phyloP scores from a whole-genome alignment of 2,888 invertebrate species.

The Sarcophaga variegata region DNA sequence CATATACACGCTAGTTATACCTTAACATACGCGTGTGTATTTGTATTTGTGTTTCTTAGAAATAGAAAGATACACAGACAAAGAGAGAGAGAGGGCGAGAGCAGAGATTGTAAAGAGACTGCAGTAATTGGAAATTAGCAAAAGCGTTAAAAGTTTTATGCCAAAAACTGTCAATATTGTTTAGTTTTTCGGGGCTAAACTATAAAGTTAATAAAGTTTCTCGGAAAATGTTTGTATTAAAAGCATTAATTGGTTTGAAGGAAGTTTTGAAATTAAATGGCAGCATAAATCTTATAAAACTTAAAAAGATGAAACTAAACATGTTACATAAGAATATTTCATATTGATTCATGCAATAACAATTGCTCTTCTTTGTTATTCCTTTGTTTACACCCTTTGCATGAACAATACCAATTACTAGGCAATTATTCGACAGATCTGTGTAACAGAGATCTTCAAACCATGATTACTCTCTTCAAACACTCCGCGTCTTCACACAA shows the following conservation, averaged over 20 bases:
- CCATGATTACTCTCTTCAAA: too few relatives aligned
- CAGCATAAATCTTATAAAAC: neutral
- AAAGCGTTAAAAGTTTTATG: slow-evolving; percentile 51
- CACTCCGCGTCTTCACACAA: too few relatives aligned
- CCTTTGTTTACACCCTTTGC: too few relatives aligned
- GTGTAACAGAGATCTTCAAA: too few relatives aligned
- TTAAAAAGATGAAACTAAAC: neutral
- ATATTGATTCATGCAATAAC: too few relatives aligned
- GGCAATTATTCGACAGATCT: too few relatives aligned
- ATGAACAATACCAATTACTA: too few relatives aligned
- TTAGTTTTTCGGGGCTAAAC: slow-evolving; percentile 40
- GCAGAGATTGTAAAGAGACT: slow-evolving; percentile 10
- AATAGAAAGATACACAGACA: neutral
- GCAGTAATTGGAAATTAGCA: slow-evolving; percentile 66
- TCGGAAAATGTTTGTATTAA: slow-evolving; percentile 5
- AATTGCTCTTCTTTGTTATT: too few relatives aligned
- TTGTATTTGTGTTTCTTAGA: neutral
- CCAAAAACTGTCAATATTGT: slow-evolving; percentile 64
- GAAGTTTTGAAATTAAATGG: neutral
- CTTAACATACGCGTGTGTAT: neutral
- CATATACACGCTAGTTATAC: neutral
- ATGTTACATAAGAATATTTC: too few relatives aligned
- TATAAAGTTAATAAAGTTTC: slow-evolving; percentile 58
- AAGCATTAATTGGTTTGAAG: slow-evolving; percentile 24
- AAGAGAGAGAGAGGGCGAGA: neutral